phyloP scores from a whole-genome alignment of 2,888 invertebrate genomes.

The Cerastis rubricosa region DNA sequence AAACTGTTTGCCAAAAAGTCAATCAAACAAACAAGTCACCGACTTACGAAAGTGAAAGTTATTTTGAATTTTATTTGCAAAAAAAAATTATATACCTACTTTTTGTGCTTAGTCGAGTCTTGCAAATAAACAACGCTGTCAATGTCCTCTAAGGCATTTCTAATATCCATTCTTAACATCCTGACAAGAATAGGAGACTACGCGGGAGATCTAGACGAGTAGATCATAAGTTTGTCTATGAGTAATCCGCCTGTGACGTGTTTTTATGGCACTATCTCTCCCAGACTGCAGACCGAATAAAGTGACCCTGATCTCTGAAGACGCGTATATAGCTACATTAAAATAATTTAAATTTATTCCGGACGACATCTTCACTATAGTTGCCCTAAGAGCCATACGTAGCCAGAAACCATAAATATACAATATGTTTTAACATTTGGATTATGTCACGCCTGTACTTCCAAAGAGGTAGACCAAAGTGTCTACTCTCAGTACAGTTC shows the following conservation, averaged over 20 bases:
- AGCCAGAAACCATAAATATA: too few relatives aligned
- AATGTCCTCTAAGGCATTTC: not conserved
- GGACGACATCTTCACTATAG: not conserved
- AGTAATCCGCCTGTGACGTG: conserved; percentile 4
- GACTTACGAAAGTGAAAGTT: too few relatives aligned
- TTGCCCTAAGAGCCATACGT: not conserved
- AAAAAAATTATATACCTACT: too few relatives aligned
- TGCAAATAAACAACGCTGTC: not conserved
- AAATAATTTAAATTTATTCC: conserved; percentile 3
- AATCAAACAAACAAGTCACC: too few relatives aligned
- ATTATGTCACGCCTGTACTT: not conserved
- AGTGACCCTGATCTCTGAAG: conserved; percentile 9
- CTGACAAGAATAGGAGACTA: conserved; percentile 29
- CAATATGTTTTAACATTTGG: not conserved
- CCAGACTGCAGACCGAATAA: conserved; percentile 26
- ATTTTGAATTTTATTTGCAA: too few relatives aligned
- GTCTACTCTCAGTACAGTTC: not conserved
- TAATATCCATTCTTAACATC: conserved; percentile 1
- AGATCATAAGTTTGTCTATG: not conserved
- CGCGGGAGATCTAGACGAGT: conserved; percentile 36
- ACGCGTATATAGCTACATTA: not conserved
- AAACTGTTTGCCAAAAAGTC: too few relatives aligned
- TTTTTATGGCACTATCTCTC: conserved; percentile 26
- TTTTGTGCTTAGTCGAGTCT: not conserved
- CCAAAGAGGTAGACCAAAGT: not conserved